Percentiles rank a stretch among this genome's conserved stretches.
These are phyloP conservation scores for Suncus etruscus DNA, from an alignment of 2,113 vertebrate species.

Conservation along the genomic window DNA sequence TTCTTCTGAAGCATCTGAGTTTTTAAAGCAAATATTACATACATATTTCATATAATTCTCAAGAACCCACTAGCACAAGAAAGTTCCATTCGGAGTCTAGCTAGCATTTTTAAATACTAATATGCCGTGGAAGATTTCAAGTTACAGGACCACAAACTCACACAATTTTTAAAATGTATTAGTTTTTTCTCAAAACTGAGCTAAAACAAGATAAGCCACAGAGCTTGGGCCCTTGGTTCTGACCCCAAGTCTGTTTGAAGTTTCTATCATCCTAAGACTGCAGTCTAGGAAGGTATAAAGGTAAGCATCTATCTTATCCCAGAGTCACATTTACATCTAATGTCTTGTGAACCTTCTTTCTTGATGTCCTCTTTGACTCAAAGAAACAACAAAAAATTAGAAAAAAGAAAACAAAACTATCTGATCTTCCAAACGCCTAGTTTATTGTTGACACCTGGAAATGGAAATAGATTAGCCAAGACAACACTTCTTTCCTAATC, in stretches of 20 bases:
- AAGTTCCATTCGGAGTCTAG: too few species aligned
- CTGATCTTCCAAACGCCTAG: slow-evolving; percentile 22
- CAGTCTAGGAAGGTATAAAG: too few species aligned
- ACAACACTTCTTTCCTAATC: background rate
- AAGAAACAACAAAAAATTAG: background rate
- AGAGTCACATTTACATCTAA: too few species aligned
- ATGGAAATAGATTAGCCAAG: background rate
- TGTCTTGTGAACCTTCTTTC: background rate
- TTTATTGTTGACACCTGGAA: background rate
- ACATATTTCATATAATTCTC: too few species aligned
- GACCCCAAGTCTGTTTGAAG: background rate
- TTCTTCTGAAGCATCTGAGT: too few species aligned
- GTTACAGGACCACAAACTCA: background rate
- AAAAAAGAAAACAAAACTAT: background rate
- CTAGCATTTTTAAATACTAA: background rate
- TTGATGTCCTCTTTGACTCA: background rate
- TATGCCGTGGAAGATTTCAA: background rate
- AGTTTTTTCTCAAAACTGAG: background rate
- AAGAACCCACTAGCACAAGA: too few species aligned
- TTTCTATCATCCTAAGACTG: too few species aligned
- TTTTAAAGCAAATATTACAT: too few species aligned
- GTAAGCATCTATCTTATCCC: too few species aligned
- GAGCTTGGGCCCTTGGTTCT: background rate
- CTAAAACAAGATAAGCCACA: background rate
- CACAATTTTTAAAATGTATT: background rate